A percentile compares a stretch with the other conserved stretches of the same genome.
phyloP scores from a whole-genome alignment of 2,888 invertebrate species.

The Cephus nigrinus region DNA sequence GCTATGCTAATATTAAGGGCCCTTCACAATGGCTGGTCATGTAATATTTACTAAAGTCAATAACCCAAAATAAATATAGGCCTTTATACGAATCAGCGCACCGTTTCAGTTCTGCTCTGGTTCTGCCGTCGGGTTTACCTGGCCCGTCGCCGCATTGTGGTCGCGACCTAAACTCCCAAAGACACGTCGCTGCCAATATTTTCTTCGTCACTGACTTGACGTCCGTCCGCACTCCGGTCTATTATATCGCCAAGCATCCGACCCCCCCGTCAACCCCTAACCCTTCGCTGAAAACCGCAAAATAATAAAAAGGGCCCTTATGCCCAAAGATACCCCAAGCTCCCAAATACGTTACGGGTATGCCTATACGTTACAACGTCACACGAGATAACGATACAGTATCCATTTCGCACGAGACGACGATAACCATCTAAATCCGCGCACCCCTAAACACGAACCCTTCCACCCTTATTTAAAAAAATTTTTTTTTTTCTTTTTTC shows the following conservation, averaged over 20 bases:
- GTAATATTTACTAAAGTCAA: conserved; percentile 52
- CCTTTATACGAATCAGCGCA: conserved; percentile 18
- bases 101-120: background rate
- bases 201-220: background rate
- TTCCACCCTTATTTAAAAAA: conserved; percentile 12
- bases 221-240: background rate
- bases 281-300: background rate
- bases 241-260: background rate
- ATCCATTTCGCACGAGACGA: background rate
- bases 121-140: background rate
- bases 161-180: conserved; percentile 10
- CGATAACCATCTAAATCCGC: conserved; percentile 40
- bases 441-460: conserved; percentile 8
- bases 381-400: background rate
- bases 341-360: background rate
- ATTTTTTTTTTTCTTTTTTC: too few species aligned
- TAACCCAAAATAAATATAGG: conserved; percentile 46
- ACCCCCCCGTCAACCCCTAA: background rate
- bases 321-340: background rate
- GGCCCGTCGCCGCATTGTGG: conserved; percentile 16
- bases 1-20: conserved; percentile 43
- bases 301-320: background rate
- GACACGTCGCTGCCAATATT: background rate
- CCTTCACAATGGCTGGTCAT: conserved; percentile 40
- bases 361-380: background rate